Conservation (phyloP, 1,140 invertebrate species). For the Lepidurus apus region DNA sequence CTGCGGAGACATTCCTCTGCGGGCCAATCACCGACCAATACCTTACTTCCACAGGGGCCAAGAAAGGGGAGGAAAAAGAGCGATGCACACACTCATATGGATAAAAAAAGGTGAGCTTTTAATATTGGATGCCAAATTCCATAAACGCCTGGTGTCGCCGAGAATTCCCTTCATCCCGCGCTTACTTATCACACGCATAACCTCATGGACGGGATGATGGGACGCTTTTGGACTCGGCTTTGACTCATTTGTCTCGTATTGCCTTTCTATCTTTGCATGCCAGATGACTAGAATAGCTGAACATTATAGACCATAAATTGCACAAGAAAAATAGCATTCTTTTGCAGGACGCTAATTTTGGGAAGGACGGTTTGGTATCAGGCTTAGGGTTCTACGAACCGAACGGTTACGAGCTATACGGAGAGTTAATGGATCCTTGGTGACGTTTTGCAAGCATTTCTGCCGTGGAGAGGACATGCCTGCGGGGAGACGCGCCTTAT, state of each 20-base stretch:
- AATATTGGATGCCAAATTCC: conserved; percentile 16
- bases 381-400: no score
- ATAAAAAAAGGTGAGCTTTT: conserved; percentile 20
- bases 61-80: conserved; percentile 12
- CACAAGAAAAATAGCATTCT: background rate
- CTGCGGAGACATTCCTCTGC: conserved; percentile 17
- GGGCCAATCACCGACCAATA: conserved; percentile 16
- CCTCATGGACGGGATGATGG: background rate
- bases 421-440: no score
- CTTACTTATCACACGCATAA: background rate
- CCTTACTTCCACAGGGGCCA: background rate
- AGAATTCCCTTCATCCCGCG: background rate
- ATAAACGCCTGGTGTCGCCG: conserved; percentile 17
- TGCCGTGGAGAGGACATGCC: background rate
- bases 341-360: no score
- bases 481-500: background rate
- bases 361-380: no score
- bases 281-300: background rate
- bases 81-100: background rate
- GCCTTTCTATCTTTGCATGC: background rate
- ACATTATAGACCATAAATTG: background rate
- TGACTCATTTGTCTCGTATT: background rate
- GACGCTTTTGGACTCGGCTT: conserved; percentile 17
- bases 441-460: no score
- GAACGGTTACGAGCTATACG: no score